phyloP scores from a whole-genome alignment of 2,888 invertebrate species.

The Cephus spinipes region DNA sequence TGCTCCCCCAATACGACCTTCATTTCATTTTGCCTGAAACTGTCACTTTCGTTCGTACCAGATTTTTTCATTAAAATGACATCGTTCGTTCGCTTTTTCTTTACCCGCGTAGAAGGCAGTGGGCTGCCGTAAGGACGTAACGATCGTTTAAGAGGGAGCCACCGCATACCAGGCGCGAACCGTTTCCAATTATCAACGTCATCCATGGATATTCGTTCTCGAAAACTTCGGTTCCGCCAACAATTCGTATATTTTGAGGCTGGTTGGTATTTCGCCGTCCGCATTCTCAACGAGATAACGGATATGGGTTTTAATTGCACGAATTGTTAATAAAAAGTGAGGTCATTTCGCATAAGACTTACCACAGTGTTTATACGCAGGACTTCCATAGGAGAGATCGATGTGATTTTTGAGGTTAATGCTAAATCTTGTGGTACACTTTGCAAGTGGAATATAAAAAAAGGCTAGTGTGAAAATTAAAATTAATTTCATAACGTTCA shows the following conservation, averaged over 20 bases:
- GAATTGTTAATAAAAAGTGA: not conserved
- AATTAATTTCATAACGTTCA: not conserved
- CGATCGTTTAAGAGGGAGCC: conserved; percentile 57
- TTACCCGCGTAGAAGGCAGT: conserved; percentile 56
- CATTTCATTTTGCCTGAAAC: conserved; percentile 46
- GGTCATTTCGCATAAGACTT: conserved; percentile 7
- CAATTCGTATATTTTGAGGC: conserved; percentile 45
- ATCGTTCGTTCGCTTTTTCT: conserved; percentile 16
- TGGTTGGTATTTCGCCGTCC: conserved; percentile 9
- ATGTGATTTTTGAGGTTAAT: conserved; percentile 18
- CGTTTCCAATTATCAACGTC: conserved; percentile 55
- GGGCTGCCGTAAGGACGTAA: conserved; percentile 61
- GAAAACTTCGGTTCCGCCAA: conserved; percentile 57
- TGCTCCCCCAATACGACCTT: conserved; percentile 40
- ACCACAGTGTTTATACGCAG: conserved; percentile 40
- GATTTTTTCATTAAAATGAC: not conserved
- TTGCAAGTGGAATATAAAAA: not conserved
- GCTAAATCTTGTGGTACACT: not conserved
- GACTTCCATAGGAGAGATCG: conserved; percentile 37
- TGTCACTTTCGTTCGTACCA: conserved; percentile 28
- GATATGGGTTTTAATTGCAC: not conserved
- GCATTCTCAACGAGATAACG: conserved; percentile 8
- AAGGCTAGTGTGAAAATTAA: not conserved
- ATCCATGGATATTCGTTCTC: conserved; percentile 64
- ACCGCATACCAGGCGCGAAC: conserved; percentile 58